Percentiles rank a stretch among this genome's conserved stretches.
phyloP scores from a whole-genome alignment of 2,797 vertebrate species.

The Clarias laeviceps region DNA sequence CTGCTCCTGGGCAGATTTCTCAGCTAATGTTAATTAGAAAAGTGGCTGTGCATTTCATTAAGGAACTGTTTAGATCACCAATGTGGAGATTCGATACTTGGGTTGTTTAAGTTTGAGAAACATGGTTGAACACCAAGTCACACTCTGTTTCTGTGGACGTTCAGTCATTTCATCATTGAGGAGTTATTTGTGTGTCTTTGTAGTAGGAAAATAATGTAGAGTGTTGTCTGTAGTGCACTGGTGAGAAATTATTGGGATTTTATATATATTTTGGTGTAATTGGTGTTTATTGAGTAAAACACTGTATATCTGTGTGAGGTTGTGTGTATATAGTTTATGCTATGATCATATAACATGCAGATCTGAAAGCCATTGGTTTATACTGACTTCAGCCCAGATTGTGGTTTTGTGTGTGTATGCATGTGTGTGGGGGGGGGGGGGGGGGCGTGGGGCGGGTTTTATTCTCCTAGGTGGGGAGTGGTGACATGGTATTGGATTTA shows the following conservation, averaged over 20 bases:
- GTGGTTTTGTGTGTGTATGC: not conserved
- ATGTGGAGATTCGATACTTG: not conserved
- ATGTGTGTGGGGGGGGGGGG: not conserved
- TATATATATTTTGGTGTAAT: not conserved
- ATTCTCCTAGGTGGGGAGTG: not conserved
- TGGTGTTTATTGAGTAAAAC: not conserved
- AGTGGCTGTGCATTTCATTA: slow-evolving; percentile 7
- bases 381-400: not conserved
- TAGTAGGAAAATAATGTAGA: not conserved
- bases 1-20: slow-evolving; percentile 23
- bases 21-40: slow-evolving; percentile 32
- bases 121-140: not conserved
- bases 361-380: not conserved
- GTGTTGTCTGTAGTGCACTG: not conserved
- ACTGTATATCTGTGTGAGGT: not conserved
- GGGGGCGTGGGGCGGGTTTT: not conserved
- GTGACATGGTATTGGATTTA: slow-evolving; percentile 7
- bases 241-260: not conserved
- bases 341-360: not conserved
- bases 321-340: not conserved
- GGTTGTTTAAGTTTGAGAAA: not conserved
- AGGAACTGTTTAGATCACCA: not conserved
- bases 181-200: not conserved
- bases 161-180: not conserved
- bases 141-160: not conserved